Percentiles rank a stretch among this genome's conserved stretches.
These are phyloP conservation scores for Sminthopsis crassicaudata DNA, from an alignment of 2,113 vertebrate genomes.

Conservation along the genomic window DNA sequence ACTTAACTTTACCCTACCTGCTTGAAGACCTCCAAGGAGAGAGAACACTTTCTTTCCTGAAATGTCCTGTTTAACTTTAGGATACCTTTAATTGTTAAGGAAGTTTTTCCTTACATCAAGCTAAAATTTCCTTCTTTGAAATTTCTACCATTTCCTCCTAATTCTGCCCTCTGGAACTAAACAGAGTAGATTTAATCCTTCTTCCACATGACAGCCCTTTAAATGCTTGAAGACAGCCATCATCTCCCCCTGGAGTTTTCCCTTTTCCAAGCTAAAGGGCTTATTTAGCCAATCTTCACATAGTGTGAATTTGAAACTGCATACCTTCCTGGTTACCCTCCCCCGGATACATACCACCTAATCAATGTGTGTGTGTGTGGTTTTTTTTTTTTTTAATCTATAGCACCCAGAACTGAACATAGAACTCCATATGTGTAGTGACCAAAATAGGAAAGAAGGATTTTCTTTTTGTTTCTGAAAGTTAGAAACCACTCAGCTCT, in stretches of 20 bases:
- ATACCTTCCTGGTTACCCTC: neutral
- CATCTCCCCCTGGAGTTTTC: neutral
- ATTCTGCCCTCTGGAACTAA: neutral
- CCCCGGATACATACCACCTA: neutral
- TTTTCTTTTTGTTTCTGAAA: neutral
- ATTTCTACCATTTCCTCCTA: neutral
- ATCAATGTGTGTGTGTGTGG: no score
- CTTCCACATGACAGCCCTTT: neutral
- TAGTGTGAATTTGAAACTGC: neutral
- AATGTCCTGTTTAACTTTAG: neutral
- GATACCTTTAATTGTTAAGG: neutral
- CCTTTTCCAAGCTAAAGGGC: neutral
- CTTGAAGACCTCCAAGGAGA: neutral
- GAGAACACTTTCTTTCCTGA: neutral
- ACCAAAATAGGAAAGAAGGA: neutral
- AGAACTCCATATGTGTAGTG: neutral
- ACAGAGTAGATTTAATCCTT: neutral
- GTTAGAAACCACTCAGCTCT: neutral
- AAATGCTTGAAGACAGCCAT: neutral
- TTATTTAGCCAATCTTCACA: neutral
- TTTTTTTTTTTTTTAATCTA: neutral
- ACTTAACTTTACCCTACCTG: neutral
- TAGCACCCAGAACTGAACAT: neutral
- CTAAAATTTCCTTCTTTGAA: neutral
- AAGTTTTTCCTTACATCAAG: neutral